phyloP scores from a whole-genome alignment of 2,888 invertebrate genomes.

The Torymus auratus region DNA sequence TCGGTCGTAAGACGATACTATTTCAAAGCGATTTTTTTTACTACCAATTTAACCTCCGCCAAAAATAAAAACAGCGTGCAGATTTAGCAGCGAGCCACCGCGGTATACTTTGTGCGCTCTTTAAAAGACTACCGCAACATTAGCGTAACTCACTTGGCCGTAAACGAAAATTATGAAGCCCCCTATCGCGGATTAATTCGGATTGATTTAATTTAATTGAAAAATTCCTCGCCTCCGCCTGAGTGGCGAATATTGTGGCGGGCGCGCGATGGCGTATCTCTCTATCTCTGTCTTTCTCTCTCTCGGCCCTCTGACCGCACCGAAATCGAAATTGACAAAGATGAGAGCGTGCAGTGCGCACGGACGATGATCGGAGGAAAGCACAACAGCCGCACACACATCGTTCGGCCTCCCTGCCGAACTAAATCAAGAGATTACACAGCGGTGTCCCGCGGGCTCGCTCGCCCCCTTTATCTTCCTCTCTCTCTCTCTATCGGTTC shows the following conservation, averaged over 20 bases:
- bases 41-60: too few relatives aligned
- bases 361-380: neutral
- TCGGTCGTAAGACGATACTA: too few relatives aligned
- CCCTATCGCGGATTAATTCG: constrained; percentile 16
- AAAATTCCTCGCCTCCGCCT: constrained; percentile 39
- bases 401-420: too few relatives aligned
- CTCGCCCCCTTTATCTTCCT: constrained; percentile 16
- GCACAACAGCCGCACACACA: neutral
- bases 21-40: too few relatives aligned
- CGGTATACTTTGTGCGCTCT: constrained; percentile 3
- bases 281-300: too few relatives aligned
- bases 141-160: neutral
- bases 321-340: constrained; percentile 52
- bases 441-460: constrained; percentile 49
- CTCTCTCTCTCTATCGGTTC: constrained; percentile 12
- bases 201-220: constrained; percentile 47
- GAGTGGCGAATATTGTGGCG: too few relatives aligned
- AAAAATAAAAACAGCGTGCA: too few relatives aligned
- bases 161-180: constrained; percentile 9
- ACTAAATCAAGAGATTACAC: constrained; percentile 36
- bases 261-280: too few relatives aligned
- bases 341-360: neutral
- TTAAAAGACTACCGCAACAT: neutral
- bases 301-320: constrained; percentile 22
- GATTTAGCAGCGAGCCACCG: too few relatives aligned